A percentile compares a stretch with the other conserved stretches of the same genome.
Conservation (phyloP, 2,888 invertebrate species). For the Eupsilia transversa region DNA sequence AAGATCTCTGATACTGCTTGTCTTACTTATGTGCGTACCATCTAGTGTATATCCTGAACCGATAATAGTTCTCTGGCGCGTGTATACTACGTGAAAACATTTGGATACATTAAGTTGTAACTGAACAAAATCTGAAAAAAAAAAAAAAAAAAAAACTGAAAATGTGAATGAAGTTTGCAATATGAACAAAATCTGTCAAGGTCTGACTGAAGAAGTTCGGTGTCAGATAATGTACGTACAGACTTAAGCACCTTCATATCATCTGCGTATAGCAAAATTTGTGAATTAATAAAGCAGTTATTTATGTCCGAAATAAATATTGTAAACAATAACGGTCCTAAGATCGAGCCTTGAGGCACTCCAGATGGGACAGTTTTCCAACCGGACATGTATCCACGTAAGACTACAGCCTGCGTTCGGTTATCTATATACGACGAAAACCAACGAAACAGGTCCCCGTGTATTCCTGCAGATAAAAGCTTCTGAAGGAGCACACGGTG, state of each 20-base stretch:
- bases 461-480: not conserved
- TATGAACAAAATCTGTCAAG: too few species aligned
- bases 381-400: not conserved
- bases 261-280: not conserved
- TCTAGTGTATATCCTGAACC: not conserved
- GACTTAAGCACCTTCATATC: not conserved
- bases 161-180: too few species aligned
- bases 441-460: not conserved
- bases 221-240: not conserved
- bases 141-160: too few species aligned
- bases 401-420: not conserved
- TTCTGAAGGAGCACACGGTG: not conserved
- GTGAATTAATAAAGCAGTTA: not conserved
- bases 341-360: not conserved
- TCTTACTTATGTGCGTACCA: not conserved
- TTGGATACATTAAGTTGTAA: too few species aligned
- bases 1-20: not conserved
- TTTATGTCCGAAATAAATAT: not conserved
- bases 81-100: not conserved
- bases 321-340: constrained; percentile 1
- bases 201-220: not conserved
- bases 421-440: not conserved
- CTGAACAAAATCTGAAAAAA: too few species aligned
- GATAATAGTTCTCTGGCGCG: not conserved
- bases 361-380: not conserved